These are phyloP conservation scores for Neogobius melanostomus DNA, from an alignment of 2,113 vertebrate genomes.

Conservation along the genomic window DNA sequence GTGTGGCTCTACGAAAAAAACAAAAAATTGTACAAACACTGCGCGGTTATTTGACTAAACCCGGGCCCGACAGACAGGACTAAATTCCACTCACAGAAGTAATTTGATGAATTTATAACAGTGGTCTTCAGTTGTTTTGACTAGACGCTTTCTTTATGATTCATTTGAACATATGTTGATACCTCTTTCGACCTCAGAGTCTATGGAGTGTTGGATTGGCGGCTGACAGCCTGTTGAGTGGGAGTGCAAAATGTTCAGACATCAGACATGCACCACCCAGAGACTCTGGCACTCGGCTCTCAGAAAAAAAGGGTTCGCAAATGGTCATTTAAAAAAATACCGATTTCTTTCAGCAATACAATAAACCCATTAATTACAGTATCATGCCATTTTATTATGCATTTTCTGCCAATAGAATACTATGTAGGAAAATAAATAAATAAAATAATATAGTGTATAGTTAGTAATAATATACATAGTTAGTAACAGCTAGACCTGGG, in stretches of 20 bases:
- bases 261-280: not conserved
- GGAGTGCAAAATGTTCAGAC: not conserved
- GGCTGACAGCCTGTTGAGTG: constrained; percentile 3
- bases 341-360: not conserved
- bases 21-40: not conserved
- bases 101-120: not conserved
- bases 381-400: too few species aligned
- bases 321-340: not conserved
- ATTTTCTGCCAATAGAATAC: too few species aligned
- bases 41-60: not conserved
- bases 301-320: not conserved
- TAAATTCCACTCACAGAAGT: not conserved
- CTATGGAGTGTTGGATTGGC: not conserved
- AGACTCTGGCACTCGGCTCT: not conserved
- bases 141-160: not conserved
- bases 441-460: too few species aligned
- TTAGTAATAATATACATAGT: too few species aligned
- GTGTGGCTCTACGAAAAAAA: not conserved
- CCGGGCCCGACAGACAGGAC: not conserved
- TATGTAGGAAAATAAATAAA: too few species aligned
- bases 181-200: not conserved
- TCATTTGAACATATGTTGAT: not conserved
- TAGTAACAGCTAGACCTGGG: too few species aligned
- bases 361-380: too few species aligned
- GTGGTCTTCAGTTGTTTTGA: not conserved